Evolutionary conservation across 2,888 invertebrate species (phyloP).

Genomic region (Pseudococcus longispinus): DNA sequence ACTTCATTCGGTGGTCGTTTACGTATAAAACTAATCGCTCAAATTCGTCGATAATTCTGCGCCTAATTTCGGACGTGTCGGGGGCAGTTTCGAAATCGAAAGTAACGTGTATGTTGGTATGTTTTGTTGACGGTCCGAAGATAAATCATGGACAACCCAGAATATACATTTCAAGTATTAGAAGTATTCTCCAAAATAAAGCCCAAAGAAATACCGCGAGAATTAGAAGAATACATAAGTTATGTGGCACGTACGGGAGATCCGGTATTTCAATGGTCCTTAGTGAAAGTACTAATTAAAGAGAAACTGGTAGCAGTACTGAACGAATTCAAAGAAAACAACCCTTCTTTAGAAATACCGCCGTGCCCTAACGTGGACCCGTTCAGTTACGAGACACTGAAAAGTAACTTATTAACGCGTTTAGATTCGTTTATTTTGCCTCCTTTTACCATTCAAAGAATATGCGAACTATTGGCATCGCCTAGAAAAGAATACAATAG

Average conservation of each 20-base stretch:
- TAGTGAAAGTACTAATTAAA: slow-evolving; percentile 85
- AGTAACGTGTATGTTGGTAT: slow-evolving; percentile 15
- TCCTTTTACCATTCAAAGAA: slow-evolving; percentile 94
- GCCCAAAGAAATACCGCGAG: slow-evolving; percentile 83
- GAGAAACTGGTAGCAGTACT: slow-evolving; percentile 87
- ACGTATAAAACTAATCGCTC: neutral
- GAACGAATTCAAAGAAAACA: slow-evolving; percentile 84
- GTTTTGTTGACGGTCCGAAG: slow-evolving; percentile 2
- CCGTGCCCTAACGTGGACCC: slow-evolving; percentile 90
- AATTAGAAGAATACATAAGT: slow-evolving; percentile 86
- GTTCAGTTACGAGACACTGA: slow-evolving; percentile 89
- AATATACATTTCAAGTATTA: slow-evolving; percentile 81
- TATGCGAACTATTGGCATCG: slow-evolving; percentile 90
- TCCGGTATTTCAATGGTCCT: slow-evolving; percentile 90
- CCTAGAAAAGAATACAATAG: slow-evolving; percentile 94
- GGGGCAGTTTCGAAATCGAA: neutral
- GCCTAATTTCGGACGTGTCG: neutral
- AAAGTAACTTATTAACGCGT: slow-evolving; percentile 79
- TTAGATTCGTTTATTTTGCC: slow-evolving; percentile 85
- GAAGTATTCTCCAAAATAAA: slow-evolving; percentile 82
- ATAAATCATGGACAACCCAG: slow-evolving; percentile 81
- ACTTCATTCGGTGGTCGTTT: neutral
- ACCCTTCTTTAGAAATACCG: slow-evolving; percentile 77
- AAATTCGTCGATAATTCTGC: neutral
- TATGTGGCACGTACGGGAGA: slow-evolving; percentile 94